Conservation (phyloP, 2,888 invertebrate species). For the Microdon myrmicae region DNA sequence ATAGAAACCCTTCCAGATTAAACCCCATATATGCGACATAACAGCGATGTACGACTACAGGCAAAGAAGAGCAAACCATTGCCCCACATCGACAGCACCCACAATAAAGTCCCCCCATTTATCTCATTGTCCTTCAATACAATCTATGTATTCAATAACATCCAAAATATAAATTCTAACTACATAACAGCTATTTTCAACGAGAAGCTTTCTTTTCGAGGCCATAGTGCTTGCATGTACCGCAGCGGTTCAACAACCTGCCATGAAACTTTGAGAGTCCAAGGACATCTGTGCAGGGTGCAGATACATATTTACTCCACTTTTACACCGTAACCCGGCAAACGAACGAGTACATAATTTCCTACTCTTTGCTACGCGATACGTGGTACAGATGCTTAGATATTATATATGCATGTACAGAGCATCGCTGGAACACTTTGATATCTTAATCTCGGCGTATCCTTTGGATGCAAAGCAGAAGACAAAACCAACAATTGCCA, state of each 20-base stretch:
- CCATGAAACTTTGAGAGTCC: constrained; percentile 57
- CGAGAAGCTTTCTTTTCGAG: constrained; percentile 42
- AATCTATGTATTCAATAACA: constrained; percentile 45
- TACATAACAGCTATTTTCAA: constrained; percentile 20
- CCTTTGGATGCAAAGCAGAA: constrained; percentile 20
- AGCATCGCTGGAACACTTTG: no score
- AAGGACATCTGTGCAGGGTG: constrained; percentile 55
- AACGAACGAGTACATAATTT: constrained; percentile 28
- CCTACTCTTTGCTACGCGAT: neutral
- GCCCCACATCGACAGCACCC: no score
- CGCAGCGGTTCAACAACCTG: constrained; percentile 46
- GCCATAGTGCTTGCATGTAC: constrained; percentile 42
- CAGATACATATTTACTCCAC: constrained; percentile 32
- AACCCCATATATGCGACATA: no score
- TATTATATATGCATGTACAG: neutral
- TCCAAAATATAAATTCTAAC: constrained; percentile 33
- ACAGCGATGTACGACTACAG: no score
- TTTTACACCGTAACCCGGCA: constrained; percentile 33
- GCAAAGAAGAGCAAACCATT: no score
- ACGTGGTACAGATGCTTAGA: neutral
- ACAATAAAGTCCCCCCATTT: no score
- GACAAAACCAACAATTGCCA: neutral
- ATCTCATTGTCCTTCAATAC: constrained; percentile 37
- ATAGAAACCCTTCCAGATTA: no score
- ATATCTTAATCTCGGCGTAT: constrained; percentile 12